Evolutionary conservation across 2,888 invertebrate species (phyloP), one percentile per base, ranked within the genome.

Genomic region (Amphiduros pacificus): DNA sequence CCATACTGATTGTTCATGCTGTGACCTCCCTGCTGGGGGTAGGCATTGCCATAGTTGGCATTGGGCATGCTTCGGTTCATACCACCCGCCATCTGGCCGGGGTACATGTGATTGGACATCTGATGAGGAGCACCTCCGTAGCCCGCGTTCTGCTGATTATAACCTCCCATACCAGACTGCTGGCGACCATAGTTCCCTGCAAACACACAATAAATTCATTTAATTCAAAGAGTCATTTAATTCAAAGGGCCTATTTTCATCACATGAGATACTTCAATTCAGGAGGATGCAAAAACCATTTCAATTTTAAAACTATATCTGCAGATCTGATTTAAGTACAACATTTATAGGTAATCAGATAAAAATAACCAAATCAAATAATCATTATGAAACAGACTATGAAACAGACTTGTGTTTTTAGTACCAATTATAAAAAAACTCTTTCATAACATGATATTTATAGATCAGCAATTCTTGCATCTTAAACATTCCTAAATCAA

Each of bases 1-100:
- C 62, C 62, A 36, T 58, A 62, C 54, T 62, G 62, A 40, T 62
- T 58, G 56, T 40, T 50, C 61, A 55, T 55, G 40, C 55, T 55
- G 27, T 22, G 36, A 36, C 40, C 40, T n/a, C 26, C 40, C 24
- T 41, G 40, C 36, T 36, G 55, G 2, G 55, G 41, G 28, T 36
- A 41, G 40, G 40, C 55, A 26, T 54, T 44, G 3, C 36, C 52
- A 27, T 56, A 57, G 31, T 52, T 61, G 2, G 51, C 5, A 32
- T 49, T 55, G n/a, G 40, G 49, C 40, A 31, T 36, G 20, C 29
- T 24, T 4, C 55, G 53, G 36, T 59, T 59, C 52, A 51, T 55
- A 24, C 56, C 56, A 20, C 28, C 44, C 24, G 20, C 36, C 31
- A 28, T 50, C 9, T 32, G 36, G 24, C 56, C 57, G 17, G 58